phyloP scores from a whole-genome alignment of 2,888 invertebrate genomes.

The Fabriciana adippe region DNA sequence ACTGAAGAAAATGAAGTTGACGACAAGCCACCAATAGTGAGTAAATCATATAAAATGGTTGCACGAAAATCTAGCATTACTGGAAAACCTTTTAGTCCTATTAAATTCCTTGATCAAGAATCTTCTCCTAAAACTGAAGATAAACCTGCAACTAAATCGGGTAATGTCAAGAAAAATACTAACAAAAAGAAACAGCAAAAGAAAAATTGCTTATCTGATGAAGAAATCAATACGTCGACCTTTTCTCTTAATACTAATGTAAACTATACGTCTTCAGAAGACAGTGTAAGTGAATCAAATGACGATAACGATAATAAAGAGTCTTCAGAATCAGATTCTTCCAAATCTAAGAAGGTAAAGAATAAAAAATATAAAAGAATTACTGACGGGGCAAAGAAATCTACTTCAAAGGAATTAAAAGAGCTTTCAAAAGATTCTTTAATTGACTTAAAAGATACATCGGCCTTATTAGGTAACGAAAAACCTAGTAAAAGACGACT shows the following conservation, averaged over 20 bases:
- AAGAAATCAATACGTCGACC: conserved; percentile 71
- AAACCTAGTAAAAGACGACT: conserved; percentile 79
- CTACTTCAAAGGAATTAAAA: conserved; percentile 70
- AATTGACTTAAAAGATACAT: conserved; percentile 70
- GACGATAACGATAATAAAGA: conserved; percentile 73
- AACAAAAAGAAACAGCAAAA: conserved; percentile 62
- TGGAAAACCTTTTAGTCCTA: conserved; percentile 77
- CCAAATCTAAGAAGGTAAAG: conserved; percentile 66
- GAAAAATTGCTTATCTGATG: conserved; percentile 64
- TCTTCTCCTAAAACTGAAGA: conserved; percentile 52
- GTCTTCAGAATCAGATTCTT: conserved; percentile 67
- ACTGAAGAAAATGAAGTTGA: conserved; percentile 53
- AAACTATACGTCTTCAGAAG: conserved; percentile 72
- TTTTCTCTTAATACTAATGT: conserved; percentile 68
- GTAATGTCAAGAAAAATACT: conserved; percentile 51
- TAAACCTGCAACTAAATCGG: conserved; percentile 44
- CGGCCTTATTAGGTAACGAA: conserved; percentile 60
- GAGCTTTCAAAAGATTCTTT: conserved; percentile 75
- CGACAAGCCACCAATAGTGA: conserved; percentile 70
- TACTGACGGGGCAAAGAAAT: conserved; percentile 64
- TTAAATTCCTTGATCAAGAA: conserved; percentile 70
- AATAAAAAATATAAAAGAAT: conserved; percentile 72
- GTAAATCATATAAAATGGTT: conserved; percentile 80
- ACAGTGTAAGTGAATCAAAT: conserved; percentile 73
- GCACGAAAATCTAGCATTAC: conserved; percentile 77